These are phyloP conservation scores for Pandemis corylana DNA, from an alignment of 2,888 invertebrate species.

Conservation along the genomic window DNA sequence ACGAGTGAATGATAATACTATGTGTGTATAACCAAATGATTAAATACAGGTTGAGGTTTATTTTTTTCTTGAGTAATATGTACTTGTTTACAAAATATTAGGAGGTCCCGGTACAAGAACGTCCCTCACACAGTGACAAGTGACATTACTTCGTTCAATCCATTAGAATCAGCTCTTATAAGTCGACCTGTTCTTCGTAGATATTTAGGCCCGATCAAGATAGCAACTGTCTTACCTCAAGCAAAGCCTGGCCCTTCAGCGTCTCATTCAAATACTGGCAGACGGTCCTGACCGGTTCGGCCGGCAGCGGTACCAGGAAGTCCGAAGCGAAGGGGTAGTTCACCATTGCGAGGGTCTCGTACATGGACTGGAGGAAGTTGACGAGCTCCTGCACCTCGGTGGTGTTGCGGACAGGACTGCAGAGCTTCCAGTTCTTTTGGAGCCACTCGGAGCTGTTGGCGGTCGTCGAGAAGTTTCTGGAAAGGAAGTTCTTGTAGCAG, in stretches of 20 bases:
- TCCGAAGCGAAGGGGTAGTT: constrained; percentile 96
- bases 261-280: constrained; percentile 83
- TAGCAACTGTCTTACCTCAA: constrained; percentile 67
- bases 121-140: too few relatives aligned
- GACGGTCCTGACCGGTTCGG: constrained; percentile 90
- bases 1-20: too few relatives aligned
- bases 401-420: constrained; percentile 86
- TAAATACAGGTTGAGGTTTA: too few relatives aligned
- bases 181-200: too few relatives aligned
- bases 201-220: too few relatives aligned
- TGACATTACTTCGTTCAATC: too few relatives aligned
- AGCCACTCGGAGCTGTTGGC: constrained; percentile 89
- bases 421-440: constrained; percentile 90
- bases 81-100: too few relatives aligned
- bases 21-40: too few relatives aligned
- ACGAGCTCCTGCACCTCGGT: constrained; percentile 79
- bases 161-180: too few relatives aligned
- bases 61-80: too few relatives aligned
- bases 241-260: constrained; percentile 77
- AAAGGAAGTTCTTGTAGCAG: constrained; percentile 1
- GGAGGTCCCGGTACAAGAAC: too few relatives aligned
- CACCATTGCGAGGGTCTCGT: constrained; percentile 94
- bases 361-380: constrained; percentile 89
- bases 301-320: constrained; percentile 94
- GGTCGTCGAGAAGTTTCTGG: constrained; percentile 78